Evolutionary conservation across 2,888 invertebrate species (phyloP).

Genomic region (Ormyrus nitidulus): DNA sequence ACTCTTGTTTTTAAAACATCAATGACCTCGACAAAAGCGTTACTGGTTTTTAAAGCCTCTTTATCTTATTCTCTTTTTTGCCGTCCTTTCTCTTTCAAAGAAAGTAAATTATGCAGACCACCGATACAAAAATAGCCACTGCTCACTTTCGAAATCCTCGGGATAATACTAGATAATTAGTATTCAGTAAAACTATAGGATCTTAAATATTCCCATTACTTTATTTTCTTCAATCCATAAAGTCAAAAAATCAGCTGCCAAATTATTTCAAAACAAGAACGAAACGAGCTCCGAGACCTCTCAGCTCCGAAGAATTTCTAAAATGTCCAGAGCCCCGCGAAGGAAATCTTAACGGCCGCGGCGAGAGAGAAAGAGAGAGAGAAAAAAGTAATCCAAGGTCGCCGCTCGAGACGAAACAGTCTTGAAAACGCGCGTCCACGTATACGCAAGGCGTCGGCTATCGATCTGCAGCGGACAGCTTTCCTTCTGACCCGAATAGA

Average conservation of each 20-base stretch:
- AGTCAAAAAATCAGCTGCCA: too few species aligned
- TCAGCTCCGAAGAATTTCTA: too few species aligned
- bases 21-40: slow-evolving; percentile 44
- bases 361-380: neutral
- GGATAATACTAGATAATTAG: too few species aligned
- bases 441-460: neutral
- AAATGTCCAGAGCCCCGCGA: too few species aligned
- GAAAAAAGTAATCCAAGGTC: neutral
- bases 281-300: too few species aligned
- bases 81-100: slow-evolving; percentile 23
- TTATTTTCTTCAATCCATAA: too few species aligned
- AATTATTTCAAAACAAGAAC: too few species aligned
- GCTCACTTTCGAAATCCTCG: too few species aligned
- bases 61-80: neutral
- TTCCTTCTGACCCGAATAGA: slow-evolving; percentile 40
- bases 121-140: neutral
- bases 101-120: slow-evolving; percentile 17
- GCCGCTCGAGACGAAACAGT: neutral
- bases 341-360: too few species aligned
- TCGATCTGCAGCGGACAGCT: slow-evolving; percentile 28
- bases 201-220: too few species aligned
- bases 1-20: neutral
- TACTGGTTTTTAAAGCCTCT: slow-evolving; percentile 31
- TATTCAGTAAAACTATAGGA: too few species aligned
- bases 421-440: neutral